Conservation (phyloP, 2,113 vertebrate genomes). For the Spilogale gracilis region DNA sequence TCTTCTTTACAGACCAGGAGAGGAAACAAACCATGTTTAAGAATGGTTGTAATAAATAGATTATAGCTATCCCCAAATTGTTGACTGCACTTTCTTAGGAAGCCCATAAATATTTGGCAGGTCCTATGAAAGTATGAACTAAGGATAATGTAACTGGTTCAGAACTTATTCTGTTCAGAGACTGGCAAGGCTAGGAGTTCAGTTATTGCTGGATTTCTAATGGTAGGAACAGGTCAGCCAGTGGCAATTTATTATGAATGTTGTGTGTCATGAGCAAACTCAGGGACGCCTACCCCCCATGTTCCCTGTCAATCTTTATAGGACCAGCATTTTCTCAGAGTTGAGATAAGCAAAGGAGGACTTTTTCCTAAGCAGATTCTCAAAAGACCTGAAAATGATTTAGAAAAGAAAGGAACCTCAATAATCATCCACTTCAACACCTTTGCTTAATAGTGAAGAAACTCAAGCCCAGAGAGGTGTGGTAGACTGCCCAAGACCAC, state of each 20-base stretch:
- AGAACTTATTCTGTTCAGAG: conserved; percentile 33
- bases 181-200: neutral
- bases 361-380: neutral
- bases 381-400: conserved; percentile 13
- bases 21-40: conserved; percentile 69
- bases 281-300: neutral
- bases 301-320: neutral
- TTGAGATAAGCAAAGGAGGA: neutral
- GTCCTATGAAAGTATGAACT: conserved; percentile 54
- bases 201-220: conserved; percentile 36
- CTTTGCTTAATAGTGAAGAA: neutral
- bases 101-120: conserved; percentile 66
- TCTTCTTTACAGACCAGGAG: conserved; percentile 56
- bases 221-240: neutral
- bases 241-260: conserved; percentile 15
- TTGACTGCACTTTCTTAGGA: conserved; percentile 65
- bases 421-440: neutral
- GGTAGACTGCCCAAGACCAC: neutral
- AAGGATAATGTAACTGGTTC: conserved; percentile 4
- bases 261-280: conserved; percentile 25
- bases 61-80: conserved; percentile 56
- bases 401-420: neutral
- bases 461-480: neutral
- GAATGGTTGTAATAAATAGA: conserved; percentile 60
- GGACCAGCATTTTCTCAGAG: conserved; percentile 30